These are phyloP conservation scores for Meganola albula DNA, from an alignment of 2,888 invertebrate species.

Conservation along the genomic window DNA sequence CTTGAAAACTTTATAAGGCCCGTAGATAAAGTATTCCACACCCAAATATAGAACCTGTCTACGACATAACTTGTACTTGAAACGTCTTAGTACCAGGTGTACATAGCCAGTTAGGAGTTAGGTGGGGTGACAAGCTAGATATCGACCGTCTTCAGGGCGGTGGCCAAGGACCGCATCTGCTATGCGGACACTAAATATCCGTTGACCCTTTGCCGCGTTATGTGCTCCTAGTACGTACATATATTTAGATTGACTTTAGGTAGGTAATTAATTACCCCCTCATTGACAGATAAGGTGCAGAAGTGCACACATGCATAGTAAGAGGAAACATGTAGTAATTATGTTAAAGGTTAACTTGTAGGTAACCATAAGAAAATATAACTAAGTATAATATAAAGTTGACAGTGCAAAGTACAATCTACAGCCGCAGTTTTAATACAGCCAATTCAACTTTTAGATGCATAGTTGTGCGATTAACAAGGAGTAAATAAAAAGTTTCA, in stretches of 20 bases:
- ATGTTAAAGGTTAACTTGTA: slow-evolving; percentile 25
- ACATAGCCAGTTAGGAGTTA: slow-evolving; percentile 64
- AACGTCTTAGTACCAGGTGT: slow-evolving; percentile 63
- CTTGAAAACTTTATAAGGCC: too few species aligned
- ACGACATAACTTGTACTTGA: slow-evolving; percentile 31
- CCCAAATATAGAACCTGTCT: too few species aligned
- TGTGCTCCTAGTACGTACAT: slow-evolving; percentile 42
- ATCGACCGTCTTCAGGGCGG: slow-evolving; percentile 76
- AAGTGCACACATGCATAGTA: slow-evolving; percentile 36
- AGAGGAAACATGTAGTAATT: slow-evolving; percentile 24
- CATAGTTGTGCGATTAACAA: too few species aligned
- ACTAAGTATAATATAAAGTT: too few species aligned
- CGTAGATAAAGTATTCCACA: too few species aligned
- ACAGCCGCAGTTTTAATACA: too few species aligned
- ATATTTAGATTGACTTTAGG: slow-evolving; percentile 46
- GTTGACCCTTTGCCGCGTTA: slow-evolving; percentile 64
- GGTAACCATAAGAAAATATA: too few species aligned
- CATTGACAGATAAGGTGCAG: slow-evolving; percentile 71
- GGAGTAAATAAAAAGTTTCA: too few species aligned
- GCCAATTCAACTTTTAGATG: too few species aligned
- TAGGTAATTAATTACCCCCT: slow-evolving; percentile 68
- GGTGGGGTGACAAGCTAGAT: slow-evolving; percentile 65
- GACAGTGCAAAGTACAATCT: too few species aligned
- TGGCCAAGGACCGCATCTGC: slow-evolving; percentile 74
- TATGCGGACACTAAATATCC: slow-evolving; percentile 74